Conservation (phyloP, 2,797 vertebrate species). For the Thamnophis elegans region DNA sequence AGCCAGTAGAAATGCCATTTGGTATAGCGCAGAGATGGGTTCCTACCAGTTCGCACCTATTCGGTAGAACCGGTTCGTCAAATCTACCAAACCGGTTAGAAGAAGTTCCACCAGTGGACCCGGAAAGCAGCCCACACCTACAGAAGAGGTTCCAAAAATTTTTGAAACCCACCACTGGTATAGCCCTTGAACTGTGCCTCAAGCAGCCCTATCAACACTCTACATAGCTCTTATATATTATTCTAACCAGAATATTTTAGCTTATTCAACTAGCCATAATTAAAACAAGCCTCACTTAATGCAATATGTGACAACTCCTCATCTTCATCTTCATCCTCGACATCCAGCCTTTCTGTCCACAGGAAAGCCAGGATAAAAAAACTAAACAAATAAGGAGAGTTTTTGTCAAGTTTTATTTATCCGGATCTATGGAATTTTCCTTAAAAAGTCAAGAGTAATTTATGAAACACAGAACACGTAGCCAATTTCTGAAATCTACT, state of each 20-base stretch:
- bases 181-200: not conserved
- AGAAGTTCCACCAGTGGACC: no score
- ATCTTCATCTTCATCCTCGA: not conserved
- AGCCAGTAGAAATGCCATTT: not conserved
- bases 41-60: no score
- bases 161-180: no score
- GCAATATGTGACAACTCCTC: not conserved
- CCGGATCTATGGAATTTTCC: slow-evolving; percentile 37
- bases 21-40: no score
- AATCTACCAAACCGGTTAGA: no score
- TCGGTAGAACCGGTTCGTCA: no score
- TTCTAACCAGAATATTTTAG: not conserved
- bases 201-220: not conserved
- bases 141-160: no score
- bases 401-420: slow-evolving; percentile 30
- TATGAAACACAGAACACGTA: slow-evolving; percentile 41
- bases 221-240: not conserved
- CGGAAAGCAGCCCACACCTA: no score
- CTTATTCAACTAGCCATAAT: not conserved
- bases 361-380: not conserved
- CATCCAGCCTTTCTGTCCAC: not conserved
- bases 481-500: slow-evolving; percentile 48
- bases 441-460: slow-evolving; percentile 36
- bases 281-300: not conserved
- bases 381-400: not conserved